Base-by-base conservation (phyloP, 2,113 vertebrate genomes). In the Phocoena sinus region DNA sequence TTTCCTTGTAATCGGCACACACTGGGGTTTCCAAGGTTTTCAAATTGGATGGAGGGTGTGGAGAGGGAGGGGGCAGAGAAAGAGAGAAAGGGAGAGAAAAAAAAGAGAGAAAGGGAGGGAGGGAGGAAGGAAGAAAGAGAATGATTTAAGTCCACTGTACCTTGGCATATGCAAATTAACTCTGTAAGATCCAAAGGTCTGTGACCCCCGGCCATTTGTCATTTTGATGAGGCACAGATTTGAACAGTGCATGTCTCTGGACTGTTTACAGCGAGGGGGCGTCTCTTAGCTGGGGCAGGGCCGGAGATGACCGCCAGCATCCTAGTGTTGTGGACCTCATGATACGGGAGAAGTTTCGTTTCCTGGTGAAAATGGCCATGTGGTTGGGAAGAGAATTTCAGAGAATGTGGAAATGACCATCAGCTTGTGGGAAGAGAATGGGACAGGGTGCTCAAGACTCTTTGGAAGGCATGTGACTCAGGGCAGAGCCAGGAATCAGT, bases 1-100 rank as follows among this genome's bases (percentile, higher is more conserved):
- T 81, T 76, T 36, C 36, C 31, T 86, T 80, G 33, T 58, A 71
- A 95, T 92, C 86, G 79, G 6, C 56, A 67, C 67, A 13, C 11
- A 50, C 62, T 71, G 18, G 23, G 38, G 20, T 93, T 33, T 83
- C 71, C 50, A 74, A 60, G 65, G 60, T 80, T 92, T 71, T 82
- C 38, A 67, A 71, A 17, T 15, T 56, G 86, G 79, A 3, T 6
- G 21, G 25, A 56, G 12, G 25, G 31, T 18, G 10, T 13, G 28
- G 71, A 31, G 20, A 23, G 7, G 6, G 70, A 74, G 21, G 77
- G 53, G 50, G 50, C 10, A 14, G 26, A 28, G 21, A 53, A 8
- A n/a, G 14, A 56, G 13, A 8, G 44, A 31, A 31, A 26, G 60
- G 60, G 14, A 26, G 8, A 56, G 12, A 2, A 8, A 36, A 14